A percentile compares a stretch with the other conserved stretches of the same genome.
These are phyloP conservation scores for Chinchilla lanigera DNA, from an alignment of 2,113 vertebrate genomes.

Conservation along the genomic window DNA sequence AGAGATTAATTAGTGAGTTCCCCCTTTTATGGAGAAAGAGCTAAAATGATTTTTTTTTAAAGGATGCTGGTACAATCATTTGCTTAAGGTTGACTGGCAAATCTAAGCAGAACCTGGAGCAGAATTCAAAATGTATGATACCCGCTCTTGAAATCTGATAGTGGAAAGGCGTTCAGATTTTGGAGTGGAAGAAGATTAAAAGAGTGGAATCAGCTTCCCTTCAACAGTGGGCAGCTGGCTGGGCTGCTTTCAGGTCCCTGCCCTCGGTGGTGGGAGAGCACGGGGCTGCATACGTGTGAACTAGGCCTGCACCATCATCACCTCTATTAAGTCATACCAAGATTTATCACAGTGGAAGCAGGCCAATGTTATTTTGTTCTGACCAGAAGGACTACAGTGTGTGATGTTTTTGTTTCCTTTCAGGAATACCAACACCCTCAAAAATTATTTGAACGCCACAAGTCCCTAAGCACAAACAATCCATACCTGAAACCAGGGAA, in stretches of 20 bases:
- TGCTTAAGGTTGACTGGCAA: neutral
- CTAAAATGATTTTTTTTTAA: neutral
- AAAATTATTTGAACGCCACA: neutral
- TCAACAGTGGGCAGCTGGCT: neutral
- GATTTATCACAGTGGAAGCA: neutral
- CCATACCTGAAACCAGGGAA: neutral
- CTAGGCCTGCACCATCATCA: neutral
- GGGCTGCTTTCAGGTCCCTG: neutral
- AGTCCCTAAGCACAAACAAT: neutral
- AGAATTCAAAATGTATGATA: neutral
- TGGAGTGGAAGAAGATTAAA: neutral
- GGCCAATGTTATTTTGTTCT: neutral
- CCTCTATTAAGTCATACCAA: neutral
- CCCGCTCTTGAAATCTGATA: neutral
- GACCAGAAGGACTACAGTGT: neutral
- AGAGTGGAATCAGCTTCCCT: neutral
- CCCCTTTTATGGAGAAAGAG: constrained; percentile 23
- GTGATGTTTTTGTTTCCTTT: neutral
- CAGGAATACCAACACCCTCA: neutral
- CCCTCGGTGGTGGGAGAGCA: too few relatives aligned
- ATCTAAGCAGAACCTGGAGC: neutral
- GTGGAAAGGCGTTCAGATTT: neutral
- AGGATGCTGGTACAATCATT: neutral
- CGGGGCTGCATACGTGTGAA: accelerated
- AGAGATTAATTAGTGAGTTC: neutral